Percentiles rank a stretch among this genome's conserved stretches.
phyloP scores from a whole-genome alignment of 2,797 vertebrate species.

The Smutsia temminckii region DNA sequence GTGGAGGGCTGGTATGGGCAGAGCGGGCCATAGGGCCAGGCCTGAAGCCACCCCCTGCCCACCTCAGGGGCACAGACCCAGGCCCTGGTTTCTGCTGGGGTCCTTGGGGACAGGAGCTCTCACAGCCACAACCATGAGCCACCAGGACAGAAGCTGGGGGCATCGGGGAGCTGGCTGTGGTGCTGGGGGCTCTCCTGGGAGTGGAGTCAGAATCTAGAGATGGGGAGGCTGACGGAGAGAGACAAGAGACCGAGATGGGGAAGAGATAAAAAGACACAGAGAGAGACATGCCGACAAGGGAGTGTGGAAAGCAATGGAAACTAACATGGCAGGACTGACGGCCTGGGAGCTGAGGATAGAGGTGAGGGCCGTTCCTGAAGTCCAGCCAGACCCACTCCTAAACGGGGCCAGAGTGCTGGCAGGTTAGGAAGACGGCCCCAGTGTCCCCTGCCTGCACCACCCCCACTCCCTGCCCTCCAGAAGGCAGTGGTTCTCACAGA shows the following conservation, averaged over 20 bases:
- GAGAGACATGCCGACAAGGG: background rate
- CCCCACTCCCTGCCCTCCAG: background rate
- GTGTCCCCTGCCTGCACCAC: background rate
- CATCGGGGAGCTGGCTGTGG: background rate
- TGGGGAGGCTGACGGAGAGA: background rate
- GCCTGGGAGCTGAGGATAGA: background rate
- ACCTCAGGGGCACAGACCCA: fast-evolving
- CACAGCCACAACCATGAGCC: background rate
- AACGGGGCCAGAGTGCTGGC: background rate
- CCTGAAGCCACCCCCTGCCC: background rate
- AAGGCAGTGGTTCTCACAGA: constrained; percentile 89
- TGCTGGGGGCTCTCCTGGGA: background rate
- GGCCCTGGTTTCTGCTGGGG: background rate
- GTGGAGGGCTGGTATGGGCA: constrained; percentile 89
- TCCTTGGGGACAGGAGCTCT: background rate
- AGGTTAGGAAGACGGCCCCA: background rate
- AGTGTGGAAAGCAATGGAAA: background rate
- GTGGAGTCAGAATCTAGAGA: background rate
- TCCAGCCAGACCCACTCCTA: background rate
- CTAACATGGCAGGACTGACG: background rate
- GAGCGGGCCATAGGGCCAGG: fast-evolving
- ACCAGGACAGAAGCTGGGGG: background rate
- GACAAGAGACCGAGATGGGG: background rate
- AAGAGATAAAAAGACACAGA: background rate
- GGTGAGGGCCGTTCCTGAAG: no score